Base-by-base conservation (phyloP, 2,113 vertebrate species). In the Sardina pilchardus region DNA sequence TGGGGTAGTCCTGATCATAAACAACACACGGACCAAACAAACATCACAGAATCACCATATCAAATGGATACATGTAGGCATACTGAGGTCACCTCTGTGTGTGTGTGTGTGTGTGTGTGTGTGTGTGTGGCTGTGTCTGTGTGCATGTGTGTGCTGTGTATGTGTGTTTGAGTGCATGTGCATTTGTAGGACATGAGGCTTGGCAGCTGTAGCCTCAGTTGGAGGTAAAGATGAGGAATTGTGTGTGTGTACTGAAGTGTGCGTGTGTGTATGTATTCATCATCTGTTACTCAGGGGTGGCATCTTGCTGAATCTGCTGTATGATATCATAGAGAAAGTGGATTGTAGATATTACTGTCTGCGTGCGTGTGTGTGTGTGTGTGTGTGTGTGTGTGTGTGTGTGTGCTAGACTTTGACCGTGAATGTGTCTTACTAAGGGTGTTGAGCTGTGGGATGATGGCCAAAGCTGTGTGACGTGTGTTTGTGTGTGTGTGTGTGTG, bases 401-500 rank as follows among this genome's bases (percentile, higher is more conserved):
- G 17, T 34, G 56, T 43, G n/a, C n/a, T n/a, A n/a, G n/a, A n/a
- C n/a, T 82, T 53, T 19, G 47, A 75, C 67, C 30, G 82, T 81
- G 42, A 4, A 88, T 36, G 90, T 53, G 84, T 88, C 92, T 92
- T 92, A 94, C 93, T 94, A 45, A 94, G 86, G 90, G 92, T 94
- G 21, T 3, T 59, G 53, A 59, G 53, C 19, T 4, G 53, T 21
- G 19, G 53, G 4, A 24, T 59, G 4, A 24, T 24, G 53, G 53
- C 53, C 53, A 21, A 59, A 50, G 12, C 14, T 16, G 14, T 50
- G 48, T 50, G 16, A 16, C 1, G 17, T 50, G 12, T 50, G 48
- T 50, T 12, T 50, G 48, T 50, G 48, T 50, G 48, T 50, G 48
- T 50, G 48, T 50, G 48, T 16, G 48, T 50, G 9, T 50, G 48